Evolutionary conservation across 2,888 invertebrate species (phyloP).

Genomic region (Archips xylosteana): DNA sequence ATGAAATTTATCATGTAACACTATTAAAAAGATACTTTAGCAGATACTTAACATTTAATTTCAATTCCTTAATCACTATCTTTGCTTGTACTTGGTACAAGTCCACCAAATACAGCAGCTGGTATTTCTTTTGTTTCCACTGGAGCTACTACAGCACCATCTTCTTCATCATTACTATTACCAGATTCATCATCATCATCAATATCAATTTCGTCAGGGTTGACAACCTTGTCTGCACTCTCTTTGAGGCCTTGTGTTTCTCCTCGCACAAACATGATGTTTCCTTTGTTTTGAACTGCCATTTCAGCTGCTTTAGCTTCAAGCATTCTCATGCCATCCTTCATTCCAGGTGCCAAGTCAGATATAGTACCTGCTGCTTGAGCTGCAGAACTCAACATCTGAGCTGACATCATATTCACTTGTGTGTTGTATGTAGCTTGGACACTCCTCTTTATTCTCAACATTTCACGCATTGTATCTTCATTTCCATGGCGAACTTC

Average conservation of each 20-base stretch:
- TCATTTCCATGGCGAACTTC: slow-evolving; percentile 99
- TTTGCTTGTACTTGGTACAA: slow-evolving; percentile 73
- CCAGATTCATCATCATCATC: slow-evolving; percentile 92
- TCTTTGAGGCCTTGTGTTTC: slow-evolving; percentile 91
- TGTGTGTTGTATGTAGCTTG: slow-evolving; percentile 99
- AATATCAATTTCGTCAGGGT: slow-evolving; percentile 96
- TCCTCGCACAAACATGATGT: slow-evolving; percentile 95
- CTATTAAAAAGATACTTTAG: slow-evolving; percentile 66
- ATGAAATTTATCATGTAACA: slow-evolving; percentile 46
- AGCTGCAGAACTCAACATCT: slow-evolving; percentile 94
- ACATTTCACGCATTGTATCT: slow-evolving; percentile 99
- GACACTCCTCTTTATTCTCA: slow-evolving; percentile 98
- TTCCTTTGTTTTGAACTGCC: slow-evolving; percentile 83
- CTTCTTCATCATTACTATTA: slow-evolving; percentile 86
- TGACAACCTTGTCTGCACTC: slow-evolving; percentile 88
- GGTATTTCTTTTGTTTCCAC: slow-evolving; percentile 95
- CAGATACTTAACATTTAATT: slow-evolving; percentile 47
- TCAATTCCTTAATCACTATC: slow-evolving; percentile 48
- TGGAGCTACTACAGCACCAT: slow-evolving; percentile 87
- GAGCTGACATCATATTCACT: slow-evolving; percentile 99
- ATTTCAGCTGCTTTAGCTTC: slow-evolving; percentile 93
- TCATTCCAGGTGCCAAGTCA: slow-evolving; percentile 90
- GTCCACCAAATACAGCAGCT: slow-evolving; percentile 95
- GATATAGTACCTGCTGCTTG: slow-evolving; percentile 88
- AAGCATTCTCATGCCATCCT: slow-evolving; percentile 95